Evolutionary conservation across 92 coral and sea anemone genomes (phyloP).

Genomic region (Phymanthus crucifer): DNA sequence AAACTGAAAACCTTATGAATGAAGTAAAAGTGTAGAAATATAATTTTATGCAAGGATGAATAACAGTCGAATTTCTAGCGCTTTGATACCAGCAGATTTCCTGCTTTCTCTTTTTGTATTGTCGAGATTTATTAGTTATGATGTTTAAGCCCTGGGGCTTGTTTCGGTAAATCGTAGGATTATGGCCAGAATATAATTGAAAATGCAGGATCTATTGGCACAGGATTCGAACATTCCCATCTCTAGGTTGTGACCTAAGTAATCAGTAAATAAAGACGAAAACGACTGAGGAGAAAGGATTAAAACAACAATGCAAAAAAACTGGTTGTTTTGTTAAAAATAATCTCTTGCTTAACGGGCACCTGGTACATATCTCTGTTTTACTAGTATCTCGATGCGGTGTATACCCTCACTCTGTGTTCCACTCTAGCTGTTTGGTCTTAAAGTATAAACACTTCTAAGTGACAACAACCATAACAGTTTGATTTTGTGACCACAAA

Average conservation of each 20-base stretch:
- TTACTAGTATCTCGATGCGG: not conserved
- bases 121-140: not conserved
- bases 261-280: not conserved
- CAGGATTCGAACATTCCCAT: not conserved
- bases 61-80: no score
- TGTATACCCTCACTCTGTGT: not conserved
- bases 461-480: conserved; percentile 6
- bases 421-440: not conserved
- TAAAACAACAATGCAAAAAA: not conserved
- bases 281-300: not conserved
- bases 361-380: no score
- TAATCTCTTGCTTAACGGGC: not conserved
- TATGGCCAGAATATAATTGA: conserved; percentile 1
- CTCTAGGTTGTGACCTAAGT: not conserved
- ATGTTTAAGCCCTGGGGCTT: not conserved
- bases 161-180: not conserved
- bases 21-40: not conserved
- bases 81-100: not conserved
- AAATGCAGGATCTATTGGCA: conserved; percentile 12
- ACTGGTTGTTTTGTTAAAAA: not conserved
- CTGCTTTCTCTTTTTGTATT: not conserved
- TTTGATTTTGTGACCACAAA: conserved; percentile 1
- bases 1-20: not conserved
- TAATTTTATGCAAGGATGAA: no score
- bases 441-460: conserved; percentile 1